A percentile compares a stretch with the other conserved stretches of the same genome.
Conservation (phyloP, 2,113 vertebrate species). For the Puma concolor region DNA sequence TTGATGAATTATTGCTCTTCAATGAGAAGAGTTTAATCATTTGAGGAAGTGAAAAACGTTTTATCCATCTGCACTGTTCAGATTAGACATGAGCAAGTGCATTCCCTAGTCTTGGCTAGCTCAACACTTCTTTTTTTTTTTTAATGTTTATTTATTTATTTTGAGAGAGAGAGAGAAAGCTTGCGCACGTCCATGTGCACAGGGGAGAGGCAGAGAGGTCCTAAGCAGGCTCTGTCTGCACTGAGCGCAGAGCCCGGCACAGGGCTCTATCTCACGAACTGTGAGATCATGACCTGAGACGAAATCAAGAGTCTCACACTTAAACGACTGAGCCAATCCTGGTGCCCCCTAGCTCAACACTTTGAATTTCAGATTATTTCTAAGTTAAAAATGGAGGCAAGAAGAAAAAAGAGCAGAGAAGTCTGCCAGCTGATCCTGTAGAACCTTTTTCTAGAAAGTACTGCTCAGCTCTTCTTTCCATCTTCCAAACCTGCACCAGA, state of each 20-base stretch:
- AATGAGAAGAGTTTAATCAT: background rate
- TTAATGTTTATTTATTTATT: no score
- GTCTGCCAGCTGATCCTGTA: background rate
- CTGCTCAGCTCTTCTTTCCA: background rate
- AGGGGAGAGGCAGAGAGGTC: no score
- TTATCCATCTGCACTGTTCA: background rate
- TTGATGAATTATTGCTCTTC: background rate
- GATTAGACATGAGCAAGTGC: background rate
- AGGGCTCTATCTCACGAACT: no score
- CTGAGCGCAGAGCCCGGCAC: no score
- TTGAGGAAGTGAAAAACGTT: background rate
- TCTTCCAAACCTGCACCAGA: background rate
- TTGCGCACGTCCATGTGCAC: no score
- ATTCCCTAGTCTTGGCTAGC: background rate
- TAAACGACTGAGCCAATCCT: no score
- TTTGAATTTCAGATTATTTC: background rate
- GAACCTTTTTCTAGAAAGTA: background rate
- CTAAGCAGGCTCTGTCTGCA: no score
- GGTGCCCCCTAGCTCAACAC: no score
- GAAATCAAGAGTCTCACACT: no score
- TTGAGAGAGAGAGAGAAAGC: no score
- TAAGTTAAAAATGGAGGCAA: background rate
- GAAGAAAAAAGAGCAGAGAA: background rate
- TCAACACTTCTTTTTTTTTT: background rate
- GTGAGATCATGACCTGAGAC: no score